Base-by-base conservation (phyloP, 2,113 vertebrate species). In the Argyrosomus japonicus region DNA sequence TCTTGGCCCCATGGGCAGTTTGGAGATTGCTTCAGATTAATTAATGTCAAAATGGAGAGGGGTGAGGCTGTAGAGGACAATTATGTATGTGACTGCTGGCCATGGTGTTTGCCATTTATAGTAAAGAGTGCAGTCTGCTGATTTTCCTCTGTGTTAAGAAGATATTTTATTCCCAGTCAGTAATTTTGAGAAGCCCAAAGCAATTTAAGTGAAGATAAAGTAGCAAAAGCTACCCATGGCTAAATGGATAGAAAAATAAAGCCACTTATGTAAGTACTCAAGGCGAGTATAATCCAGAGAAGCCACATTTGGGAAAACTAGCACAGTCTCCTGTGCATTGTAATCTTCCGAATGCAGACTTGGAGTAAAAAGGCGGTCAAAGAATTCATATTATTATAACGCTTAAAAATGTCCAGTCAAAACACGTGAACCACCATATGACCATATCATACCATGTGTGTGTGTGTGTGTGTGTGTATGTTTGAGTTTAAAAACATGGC, bases 221-320 rank as follows among this genome's bases (percentile, higher is more conserved):
- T 18, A 81, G 77, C 64, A 86, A 91, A 88, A 89, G 75, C 58
- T 82, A 79, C 77, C 83, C 88, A 72, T 74, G 79, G 90, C 82
- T 89, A 91, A 89, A 88, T 87, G 87, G 84, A 83, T 85, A 85
- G 79, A 91, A 88, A 91, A 92, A 92, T 90, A 89, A 90, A 92
- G 88, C 83, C 91, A 90, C 89, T 91, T 89, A 89, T 86, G 83
- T 75, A 88, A 92, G 80, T 74, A 80, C 69, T 86, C 62, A 87
- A 90, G 81, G 68, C 69, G 36, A 6, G 14, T 57, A 80, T 88
- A 91, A 91, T 89, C 82, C 79, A 62, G 27, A 76, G 74, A 27
- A 79, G n/a, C 21, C 77, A 84, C 61, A 77, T 74, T 29, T 69
- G 75, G 77, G 58, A 53, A 75, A 85, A 78, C 71, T 68, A 70